Percentiles rank a stretch among this genome's conserved stretches.
These are phyloP conservation scores for Diadumene lineata DNA, from an alignment of 92 coral and sea anemone genomes.

Conservation along the genomic window DNA sequence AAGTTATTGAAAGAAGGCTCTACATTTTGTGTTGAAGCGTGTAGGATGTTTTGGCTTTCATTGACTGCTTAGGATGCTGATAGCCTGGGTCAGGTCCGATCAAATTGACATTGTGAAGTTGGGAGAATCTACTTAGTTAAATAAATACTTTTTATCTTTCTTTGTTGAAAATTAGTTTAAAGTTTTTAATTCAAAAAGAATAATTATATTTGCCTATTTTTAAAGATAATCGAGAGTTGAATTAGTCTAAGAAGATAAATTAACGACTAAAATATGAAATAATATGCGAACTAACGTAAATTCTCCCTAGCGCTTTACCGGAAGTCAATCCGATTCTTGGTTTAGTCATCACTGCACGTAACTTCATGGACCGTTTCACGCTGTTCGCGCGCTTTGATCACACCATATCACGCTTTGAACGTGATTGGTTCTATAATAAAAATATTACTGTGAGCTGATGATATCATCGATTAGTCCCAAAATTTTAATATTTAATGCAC, in stretches of 20 bases:
- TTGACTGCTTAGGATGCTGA: too few relatives aligned
- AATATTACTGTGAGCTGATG: not conserved
- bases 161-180: too few relatives aligned
- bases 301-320: conserved; percentile 14
- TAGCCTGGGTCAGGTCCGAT: too few relatives aligned
- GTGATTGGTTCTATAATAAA: conserved; percentile 11
- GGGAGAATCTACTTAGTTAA: too few relatives aligned
- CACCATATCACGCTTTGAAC: conserved; percentile 6
- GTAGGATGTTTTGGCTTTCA: conserved; percentile 11
- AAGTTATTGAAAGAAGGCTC: not conserved
- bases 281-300: not conserved
- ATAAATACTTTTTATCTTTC: too few relatives aligned
- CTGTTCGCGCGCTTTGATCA: conserved; percentile 16
- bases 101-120: too few relatives aligned
- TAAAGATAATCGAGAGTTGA: too few relatives aligned
- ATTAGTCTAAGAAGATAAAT: not conserved
- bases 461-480: conserved; percentile 6
- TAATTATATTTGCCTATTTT: too few relatives aligned
- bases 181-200: too few relatives aligned
- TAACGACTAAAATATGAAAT: not conserved
- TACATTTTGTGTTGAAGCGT: not conserved
- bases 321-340: not conserved
- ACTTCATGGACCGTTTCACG: conserved; percentile 3
- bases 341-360: conserved; percentile 23
- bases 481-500: not conserved